Conservation (phyloP, 2,888 invertebrate species). For the Conchocele bisecta region DNA sequence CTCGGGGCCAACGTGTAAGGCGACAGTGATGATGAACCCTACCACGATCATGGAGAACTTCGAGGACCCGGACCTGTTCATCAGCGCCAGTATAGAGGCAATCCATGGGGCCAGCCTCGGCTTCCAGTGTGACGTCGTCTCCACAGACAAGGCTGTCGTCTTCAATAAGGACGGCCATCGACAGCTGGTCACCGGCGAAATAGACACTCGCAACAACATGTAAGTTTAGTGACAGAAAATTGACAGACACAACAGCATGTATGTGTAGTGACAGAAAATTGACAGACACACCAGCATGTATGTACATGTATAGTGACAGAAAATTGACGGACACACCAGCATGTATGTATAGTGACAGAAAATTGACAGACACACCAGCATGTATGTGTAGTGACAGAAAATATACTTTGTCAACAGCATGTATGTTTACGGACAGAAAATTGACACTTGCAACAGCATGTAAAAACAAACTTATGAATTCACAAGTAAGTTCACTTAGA, state of each 20-base stretch:
- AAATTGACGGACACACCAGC: not conserved
- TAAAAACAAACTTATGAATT: no score
- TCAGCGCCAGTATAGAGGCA: constrained; percentile 60
- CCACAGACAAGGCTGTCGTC: constrained; percentile 81
- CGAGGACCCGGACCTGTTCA: constrained; percentile 62
- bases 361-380: not conserved
- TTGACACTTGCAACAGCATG: not conserved
- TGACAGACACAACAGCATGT: not conserved
- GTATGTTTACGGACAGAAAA: not conserved
- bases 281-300: not conserved
- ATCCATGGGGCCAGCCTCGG: constrained; percentile 76
- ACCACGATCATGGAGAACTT: constrained; percentile 69
- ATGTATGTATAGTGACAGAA: not conserved
- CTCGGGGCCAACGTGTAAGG: constrained; percentile 76
- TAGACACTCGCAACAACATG: constrained; percentile 80
- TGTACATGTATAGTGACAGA: no score
- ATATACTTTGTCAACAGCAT: not conserved
- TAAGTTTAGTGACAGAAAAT: constrained; percentile 45
- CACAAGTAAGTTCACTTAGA: no score
- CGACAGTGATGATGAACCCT: constrained; percentile 66
- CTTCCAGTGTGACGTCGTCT: constrained; percentile 81
- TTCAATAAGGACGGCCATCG: constrained; percentile 78
- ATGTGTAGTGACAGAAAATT: not conserved
- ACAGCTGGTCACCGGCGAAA: constrained; percentile 76
- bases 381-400: not conserved